Percentiles rank a stretch among this genome's conserved stretches.
Conservation (phyloP, 2,113 vertebrate species). For the Neogale vison region DNA sequence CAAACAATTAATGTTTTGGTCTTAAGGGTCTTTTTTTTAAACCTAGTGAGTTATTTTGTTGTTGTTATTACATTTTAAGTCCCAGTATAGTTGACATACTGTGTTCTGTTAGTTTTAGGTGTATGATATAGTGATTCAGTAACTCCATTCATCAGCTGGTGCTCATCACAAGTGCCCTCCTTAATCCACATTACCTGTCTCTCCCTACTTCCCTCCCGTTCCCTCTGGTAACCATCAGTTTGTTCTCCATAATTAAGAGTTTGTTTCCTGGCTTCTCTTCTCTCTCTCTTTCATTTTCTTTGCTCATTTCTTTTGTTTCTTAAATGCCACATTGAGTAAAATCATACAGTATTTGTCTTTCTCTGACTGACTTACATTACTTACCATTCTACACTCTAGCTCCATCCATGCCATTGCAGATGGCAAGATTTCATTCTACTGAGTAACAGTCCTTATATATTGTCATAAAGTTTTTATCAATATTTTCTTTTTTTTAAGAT, state of each 20-base stretch:
- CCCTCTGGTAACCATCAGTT: background rate
- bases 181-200: background rate
- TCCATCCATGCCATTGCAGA: background rate
- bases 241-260: background rate
- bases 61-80: background rate
- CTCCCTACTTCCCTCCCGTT: background rate
- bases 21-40: background rate
- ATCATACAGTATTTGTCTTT: background rate
- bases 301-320: background rate
- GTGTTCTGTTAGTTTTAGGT: background rate
- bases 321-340: background rate
- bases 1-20: background rate
- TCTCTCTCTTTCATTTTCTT: background rate
- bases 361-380: background rate
- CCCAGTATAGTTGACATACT: background rate
- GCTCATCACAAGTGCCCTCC: background rate
- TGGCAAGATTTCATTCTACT: background rate
- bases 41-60: background rate
- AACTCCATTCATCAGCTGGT: background rate
- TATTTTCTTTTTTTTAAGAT: background rate
- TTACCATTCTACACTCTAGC: background rate
- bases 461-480: background rate
- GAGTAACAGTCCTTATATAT: background rate
- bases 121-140: background rate
- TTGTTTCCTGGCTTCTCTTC: background rate